These are phyloP conservation scores for Portevinia maculata DNA, from an alignment of 2,888 invertebrate species.

Conservation along the genomic window DNA sequence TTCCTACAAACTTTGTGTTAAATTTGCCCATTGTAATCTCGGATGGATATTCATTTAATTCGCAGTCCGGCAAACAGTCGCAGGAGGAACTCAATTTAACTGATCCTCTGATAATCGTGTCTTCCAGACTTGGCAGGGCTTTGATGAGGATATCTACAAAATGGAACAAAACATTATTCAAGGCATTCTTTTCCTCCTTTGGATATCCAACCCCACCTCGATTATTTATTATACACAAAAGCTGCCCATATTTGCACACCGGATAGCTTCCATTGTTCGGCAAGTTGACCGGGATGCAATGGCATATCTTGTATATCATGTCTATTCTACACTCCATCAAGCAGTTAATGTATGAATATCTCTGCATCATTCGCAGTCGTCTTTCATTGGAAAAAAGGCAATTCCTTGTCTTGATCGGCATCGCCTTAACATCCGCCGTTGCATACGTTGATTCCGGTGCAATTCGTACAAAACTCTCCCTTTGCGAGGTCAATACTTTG, in stretches of 20 bases:
- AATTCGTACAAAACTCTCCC: slow-evolving; percentile 86
- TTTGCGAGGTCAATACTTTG: slow-evolving; percentile 84
- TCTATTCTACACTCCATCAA: slow-evolving; percentile 85
- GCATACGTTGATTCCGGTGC: slow-evolving; percentile 87
- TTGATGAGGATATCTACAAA: slow-evolving; percentile 77
- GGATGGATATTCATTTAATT: slow-evolving; percentile 85
- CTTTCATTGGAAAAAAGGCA: slow-evolving; percentile 86
- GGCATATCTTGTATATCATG: slow-evolving; percentile 83
- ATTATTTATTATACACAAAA: slow-evolving; percentile 78
- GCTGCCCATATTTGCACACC: slow-evolving; percentile 77
- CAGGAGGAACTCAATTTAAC: slow-evolving; percentile 77
- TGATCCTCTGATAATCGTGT: slow-evolving; percentile 66
- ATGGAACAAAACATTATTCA: not conserved
- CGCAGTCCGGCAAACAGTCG: slow-evolving; percentile 86
- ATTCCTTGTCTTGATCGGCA: slow-evolving; percentile 83
- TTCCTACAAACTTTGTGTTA: slow-evolving; percentile 82
- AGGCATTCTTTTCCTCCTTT: not conserved
- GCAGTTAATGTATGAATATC: slow-evolving; percentile 88
- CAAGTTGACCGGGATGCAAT: slow-evolving; percentile 86
- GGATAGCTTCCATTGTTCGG: slow-evolving; percentile 81
- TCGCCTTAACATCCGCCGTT: slow-evolving; percentile 84
- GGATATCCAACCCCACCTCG: slow-evolving; percentile 76
- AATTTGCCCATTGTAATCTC: slow-evolving; percentile 86
- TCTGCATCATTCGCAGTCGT: slow-evolving; percentile 79
- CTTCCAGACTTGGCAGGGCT: slow-evolving; percentile 82